Evolutionary conservation across 2,888 invertebrate species (phyloP).

Genomic region (Beris chalybata): DNA sequence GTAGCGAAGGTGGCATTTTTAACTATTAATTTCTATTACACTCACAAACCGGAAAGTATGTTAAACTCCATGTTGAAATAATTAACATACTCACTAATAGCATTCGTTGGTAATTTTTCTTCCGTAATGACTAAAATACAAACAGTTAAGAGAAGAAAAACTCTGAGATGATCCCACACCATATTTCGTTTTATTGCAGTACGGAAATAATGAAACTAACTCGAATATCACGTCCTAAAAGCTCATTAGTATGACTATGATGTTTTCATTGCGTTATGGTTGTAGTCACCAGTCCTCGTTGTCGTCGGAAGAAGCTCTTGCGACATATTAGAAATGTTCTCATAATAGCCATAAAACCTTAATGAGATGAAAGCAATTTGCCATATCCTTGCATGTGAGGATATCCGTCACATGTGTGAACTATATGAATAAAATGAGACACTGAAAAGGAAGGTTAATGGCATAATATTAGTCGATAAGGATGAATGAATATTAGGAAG

Average conservation of each 20-base stretch:
- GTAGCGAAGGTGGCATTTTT: no score
- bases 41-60: no score
- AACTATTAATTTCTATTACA: no score
- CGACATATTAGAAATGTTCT: constrained; percentile 27
- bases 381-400: not conserved
- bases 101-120: no score
- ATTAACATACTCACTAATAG: no score
- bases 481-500: constrained; percentile 7
- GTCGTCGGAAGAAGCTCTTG: constrained; percentile 10
- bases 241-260: constrained; percentile 24
- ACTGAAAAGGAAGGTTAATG: constrained; percentile 7
- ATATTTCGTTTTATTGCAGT: constrained; percentile 25
- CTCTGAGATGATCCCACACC: no score
- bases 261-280: constrained; percentile 4
- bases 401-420: not conserved
- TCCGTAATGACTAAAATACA: no score
- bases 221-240: constrained; percentile 17
- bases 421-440: constrained; percentile 1
- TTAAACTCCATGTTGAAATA: no score
- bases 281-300: constrained; percentile 3
- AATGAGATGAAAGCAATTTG: constrained; percentile 21
- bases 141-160: no score
- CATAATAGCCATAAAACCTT: constrained; percentile 29
- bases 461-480: constrained; percentile 1
- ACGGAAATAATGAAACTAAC: constrained; percentile 20